Evolutionary conservation across 2,888 invertebrate genomes (phyloP), one percentile per base, ranked within the genome.

Genomic region (Chrysodeixis includens): DNA sequence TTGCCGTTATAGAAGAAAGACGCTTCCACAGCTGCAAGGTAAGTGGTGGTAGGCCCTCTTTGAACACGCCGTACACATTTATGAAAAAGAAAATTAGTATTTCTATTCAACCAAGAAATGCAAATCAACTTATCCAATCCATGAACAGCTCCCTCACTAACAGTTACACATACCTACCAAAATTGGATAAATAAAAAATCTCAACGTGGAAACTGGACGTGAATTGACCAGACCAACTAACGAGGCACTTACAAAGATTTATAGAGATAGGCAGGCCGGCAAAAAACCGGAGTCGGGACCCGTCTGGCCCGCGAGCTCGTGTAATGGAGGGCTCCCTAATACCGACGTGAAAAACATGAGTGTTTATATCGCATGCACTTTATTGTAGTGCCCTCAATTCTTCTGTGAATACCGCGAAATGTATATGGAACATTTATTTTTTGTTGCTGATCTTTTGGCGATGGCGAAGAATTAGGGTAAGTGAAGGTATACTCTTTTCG

Each of bases 201-300:
- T 84, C 79, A 73, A 84, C 80, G 79, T 81, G 78, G 81, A 84
- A 83, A 82, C 83, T 81, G 85, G 87, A 88, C 87, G 85, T 81
- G 88, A 88, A 90, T 89, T 89, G 90, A 89, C 88, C 88, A 88
- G 86, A 84, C 83, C 85, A 87, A 92, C 90, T 91, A 92, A 92
- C 90, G 92, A 90, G 89, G 85, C 88, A 90, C 92, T 92, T 90
- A 88, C 85, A 79, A 87, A 90, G 92, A 92, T 92, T 92, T 92
- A 92, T 92, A 88, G 88, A 88, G 89, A 88, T 88, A 86, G 88
- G 87, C 83, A 81, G 83, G 84, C 83, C 71, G 75, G 77, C 85
- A 88, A 88, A 90, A 91, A 91, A 92, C 88, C 86, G 81, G n/a
- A n/a, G 14, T 76, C 63, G 80, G 83, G 81, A 71, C 84, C 87